Base-by-base conservation (phyloP, 2,113 vertebrate genomes). In the Cyprinodon brontotheroides region DNA sequence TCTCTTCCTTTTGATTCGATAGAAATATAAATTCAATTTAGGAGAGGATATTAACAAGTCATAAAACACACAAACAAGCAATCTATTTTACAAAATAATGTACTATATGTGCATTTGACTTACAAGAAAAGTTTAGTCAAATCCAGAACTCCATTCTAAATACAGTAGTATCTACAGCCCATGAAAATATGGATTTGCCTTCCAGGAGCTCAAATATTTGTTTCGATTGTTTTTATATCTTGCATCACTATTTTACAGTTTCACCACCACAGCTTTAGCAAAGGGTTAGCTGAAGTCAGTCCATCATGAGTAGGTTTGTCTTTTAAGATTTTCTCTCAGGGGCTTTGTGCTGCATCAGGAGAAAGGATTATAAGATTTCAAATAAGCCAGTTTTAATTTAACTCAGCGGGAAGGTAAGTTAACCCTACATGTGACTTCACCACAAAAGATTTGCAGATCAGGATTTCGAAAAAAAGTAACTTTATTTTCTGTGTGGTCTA, bases 331-430 rank as follows among this genome's bases (percentile, higher is more conserved):
- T 47, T 8, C 29, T 70, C 77, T 65, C 41, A 0, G 62, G 20
- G 39, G 60, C 20, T 80, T 68, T 75, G 48, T 57, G 22, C 37
- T 57, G 60, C 41, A 43, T 68, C 68, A 38, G 3, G 41, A 69
- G 17, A 65, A 57, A 43, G 65, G 62, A 62, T 72, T 67, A 69
- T 41, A 36, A 61, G 43, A 65, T 85, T 72, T 64, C 29, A 61
- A 73, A 61, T 74, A 72, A 77, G 53, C 47, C 53, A 1, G 11
- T 67, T 79, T 81, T 71, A 70, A 83, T 85, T 78, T 47, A 69
- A 69, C 77, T 71, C 80, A 53, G 80, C 39, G 43, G 78, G 61
- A 70, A 78, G 64, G 29, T 77, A 74, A 71, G 53, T 60, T 76
- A 70, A 65, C 47, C 50, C 17, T 48, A 20, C 40, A 15, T 3